These are phyloP conservation scores for Nasonia giraulti DNA, from an alignment of 1,140 invertebrate genomes.

Conservation along the genomic window DNA sequence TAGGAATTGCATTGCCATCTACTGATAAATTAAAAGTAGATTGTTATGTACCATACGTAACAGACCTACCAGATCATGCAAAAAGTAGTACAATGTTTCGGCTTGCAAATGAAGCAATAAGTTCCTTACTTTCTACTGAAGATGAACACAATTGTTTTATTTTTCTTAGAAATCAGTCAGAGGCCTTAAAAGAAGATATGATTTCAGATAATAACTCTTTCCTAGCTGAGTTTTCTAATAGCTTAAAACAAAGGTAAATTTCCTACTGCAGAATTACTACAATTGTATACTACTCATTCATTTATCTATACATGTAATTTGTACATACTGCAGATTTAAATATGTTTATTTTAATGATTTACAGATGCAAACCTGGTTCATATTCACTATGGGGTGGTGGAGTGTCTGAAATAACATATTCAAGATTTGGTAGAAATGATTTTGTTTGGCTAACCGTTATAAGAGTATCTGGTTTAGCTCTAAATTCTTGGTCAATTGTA, in stretches of 20 bases:
- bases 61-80: neutral
- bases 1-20: neutral
- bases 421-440: neutral
- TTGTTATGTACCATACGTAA: neutral
- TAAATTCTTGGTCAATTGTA: conserved; percentile 10
- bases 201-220: neutral
- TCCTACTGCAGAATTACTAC: neutral
- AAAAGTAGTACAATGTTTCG: neutral
- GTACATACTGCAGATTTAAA: neutral
- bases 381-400: conserved; percentile 22
- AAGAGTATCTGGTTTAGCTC: neutral
- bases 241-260: neutral
- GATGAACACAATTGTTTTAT: conserved; percentile 13
- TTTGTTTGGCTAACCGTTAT: neutral
- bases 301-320: neutral
- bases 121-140: neutral
- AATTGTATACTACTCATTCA: neutral
- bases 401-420: neutral
- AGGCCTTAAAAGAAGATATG: neutral
- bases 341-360: neutral
- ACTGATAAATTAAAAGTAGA: neutral
- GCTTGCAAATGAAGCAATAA: neutral
- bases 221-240: neutral
- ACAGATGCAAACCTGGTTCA: neutral
- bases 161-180: neutral